These are phyloP conservation scores for Ceratoteleas bidentatus DNA, from an alignment of 1,140 invertebrate genomes.

Conservation along the genomic window DNA sequence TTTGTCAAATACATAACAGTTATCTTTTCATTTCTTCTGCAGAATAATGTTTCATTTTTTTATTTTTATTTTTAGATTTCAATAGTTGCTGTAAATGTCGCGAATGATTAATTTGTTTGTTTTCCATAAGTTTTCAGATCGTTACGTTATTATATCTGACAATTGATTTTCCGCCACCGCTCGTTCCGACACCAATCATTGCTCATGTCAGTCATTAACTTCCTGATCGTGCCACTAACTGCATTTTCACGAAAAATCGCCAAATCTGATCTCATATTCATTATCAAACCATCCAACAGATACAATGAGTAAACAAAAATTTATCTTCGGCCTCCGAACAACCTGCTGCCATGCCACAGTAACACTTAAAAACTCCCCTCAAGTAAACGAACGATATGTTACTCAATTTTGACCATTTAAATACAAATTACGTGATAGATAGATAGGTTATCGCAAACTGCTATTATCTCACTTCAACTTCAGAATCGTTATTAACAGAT, in stretches of 20 bases:
- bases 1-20: too few species aligned
- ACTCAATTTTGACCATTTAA: slow-evolving; percentile 42
- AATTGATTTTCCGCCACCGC: slow-evolving; percentile 23
- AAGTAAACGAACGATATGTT: not conserved
- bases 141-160: slow-evolving; percentile 3
- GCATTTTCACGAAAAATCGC: too few species aligned
- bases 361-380: too few species aligned
- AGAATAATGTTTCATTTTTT: not conserved
- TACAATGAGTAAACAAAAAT: too few species aligned
- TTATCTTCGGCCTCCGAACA: too few species aligned
- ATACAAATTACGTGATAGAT: slow-evolving; percentile 48
- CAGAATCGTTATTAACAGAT: slow-evolving; percentile 52
- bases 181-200: not conserved
- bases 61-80: slow-evolving; percentile 14
- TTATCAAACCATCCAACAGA: too few species aligned
- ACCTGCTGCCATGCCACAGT: too few species aligned
- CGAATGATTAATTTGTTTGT: slow-evolving; percentile 18
- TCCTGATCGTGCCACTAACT: too few species aligned
- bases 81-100: not conserved
- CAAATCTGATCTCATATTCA: too few species aligned
- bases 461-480: slow-evolving; percentile 60
- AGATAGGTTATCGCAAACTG: slow-evolving; percentile 63
- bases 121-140: slow-evolving; percentile 45
- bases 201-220: too few species aligned
- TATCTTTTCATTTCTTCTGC: too few species aligned